Percentiles rank a stretch among this genome's conserved stretches.
Conservation (phyloP, 2,113 vertebrate species). For the Gallinago undulata region DNA sequence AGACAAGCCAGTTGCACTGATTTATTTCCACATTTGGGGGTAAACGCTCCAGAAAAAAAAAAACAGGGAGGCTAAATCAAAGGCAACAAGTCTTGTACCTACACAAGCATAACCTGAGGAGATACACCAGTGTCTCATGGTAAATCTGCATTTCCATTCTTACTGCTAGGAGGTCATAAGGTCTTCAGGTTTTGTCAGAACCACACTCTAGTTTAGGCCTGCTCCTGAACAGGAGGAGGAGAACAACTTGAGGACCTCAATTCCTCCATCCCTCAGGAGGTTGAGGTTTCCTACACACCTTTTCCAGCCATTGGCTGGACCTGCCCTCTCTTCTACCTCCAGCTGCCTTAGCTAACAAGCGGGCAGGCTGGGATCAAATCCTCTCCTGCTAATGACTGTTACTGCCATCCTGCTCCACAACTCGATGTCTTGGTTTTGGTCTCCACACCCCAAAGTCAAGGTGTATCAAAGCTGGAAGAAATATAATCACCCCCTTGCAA, state of each 20-base stretch:
- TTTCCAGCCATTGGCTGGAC: background rate
- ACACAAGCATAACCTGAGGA: background rate
- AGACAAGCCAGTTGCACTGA: background rate
- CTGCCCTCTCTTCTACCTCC: background rate
- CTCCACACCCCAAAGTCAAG: background rate
- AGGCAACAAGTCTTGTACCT: background rate
- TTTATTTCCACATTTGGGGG: background rate
- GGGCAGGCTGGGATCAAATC: background rate
- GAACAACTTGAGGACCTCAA: background rate
- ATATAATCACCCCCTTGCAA: background rate
- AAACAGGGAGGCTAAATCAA: background rate
- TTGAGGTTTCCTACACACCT: background rate
- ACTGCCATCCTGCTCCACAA: background rate
- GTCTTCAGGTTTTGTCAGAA: background rate
- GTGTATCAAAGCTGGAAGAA: background rate
- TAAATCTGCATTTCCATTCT: background rate
- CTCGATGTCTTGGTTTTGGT: background rate
- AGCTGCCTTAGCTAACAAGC: background rate
- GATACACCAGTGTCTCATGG: background rate
- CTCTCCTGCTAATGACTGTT: background rate
- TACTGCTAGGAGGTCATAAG: background rate
- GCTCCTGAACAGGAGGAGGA: background rate
- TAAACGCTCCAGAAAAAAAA: background rate
- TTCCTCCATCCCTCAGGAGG: background rate
- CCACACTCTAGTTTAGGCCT: background rate